phyloP scores from a whole-genome alignment of 2,888 invertebrate genomes.

The Subacronicta megacephala region DNA sequence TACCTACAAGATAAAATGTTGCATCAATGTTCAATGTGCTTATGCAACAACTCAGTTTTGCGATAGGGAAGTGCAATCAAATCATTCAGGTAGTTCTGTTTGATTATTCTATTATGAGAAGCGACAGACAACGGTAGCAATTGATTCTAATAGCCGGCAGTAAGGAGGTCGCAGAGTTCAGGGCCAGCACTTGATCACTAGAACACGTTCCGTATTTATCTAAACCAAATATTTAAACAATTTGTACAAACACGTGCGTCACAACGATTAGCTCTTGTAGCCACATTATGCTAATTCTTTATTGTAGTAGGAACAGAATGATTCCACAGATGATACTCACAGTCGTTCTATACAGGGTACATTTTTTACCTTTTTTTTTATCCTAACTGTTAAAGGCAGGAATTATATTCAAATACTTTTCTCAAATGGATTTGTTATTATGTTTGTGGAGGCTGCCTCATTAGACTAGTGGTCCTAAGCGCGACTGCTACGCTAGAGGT shows the following conservation, averaged over 20 bases:
- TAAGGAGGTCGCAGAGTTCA: constrained; percentile 76
- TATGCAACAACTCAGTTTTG: constrained; percentile 44
- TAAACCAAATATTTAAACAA: constrained; percentile 67
- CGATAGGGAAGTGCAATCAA: constrained; percentile 63
- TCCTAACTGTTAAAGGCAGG: too few relatives aligned
- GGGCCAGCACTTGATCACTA: constrained; percentile 68
- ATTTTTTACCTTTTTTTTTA: too few relatives aligned
- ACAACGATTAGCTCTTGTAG: constrained; percentile 54
- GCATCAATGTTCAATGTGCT: constrained; percentile 17
- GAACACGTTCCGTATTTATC: constrained; percentile 67
- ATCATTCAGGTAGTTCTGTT: constrained; percentile 59
- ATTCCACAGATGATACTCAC: too few relatives aligned
- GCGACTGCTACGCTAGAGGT: too few relatives aligned
- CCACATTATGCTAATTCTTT: constrained; percentile 65
- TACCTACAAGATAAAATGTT: constrained; percentile 10
- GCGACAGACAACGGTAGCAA: constrained; percentile 60
- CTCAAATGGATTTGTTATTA: too few relatives aligned
- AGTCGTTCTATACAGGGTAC: constrained; percentile 25
- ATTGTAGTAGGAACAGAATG: constrained; percentile 37
- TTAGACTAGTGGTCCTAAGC: too few relatives aligned
- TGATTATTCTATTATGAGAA: constrained; percentile 64
- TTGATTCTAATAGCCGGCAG: constrained; percentile 69
- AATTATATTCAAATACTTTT: too few relatives aligned
- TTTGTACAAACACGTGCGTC: constrained; percentile 67
- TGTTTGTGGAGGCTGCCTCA: too few relatives aligned